These are phyloP conservation scores for Pseudobourletiella spinata DNA, from an alignment of 1,140 invertebrate genomes.

Conservation along the genomic window DNA sequence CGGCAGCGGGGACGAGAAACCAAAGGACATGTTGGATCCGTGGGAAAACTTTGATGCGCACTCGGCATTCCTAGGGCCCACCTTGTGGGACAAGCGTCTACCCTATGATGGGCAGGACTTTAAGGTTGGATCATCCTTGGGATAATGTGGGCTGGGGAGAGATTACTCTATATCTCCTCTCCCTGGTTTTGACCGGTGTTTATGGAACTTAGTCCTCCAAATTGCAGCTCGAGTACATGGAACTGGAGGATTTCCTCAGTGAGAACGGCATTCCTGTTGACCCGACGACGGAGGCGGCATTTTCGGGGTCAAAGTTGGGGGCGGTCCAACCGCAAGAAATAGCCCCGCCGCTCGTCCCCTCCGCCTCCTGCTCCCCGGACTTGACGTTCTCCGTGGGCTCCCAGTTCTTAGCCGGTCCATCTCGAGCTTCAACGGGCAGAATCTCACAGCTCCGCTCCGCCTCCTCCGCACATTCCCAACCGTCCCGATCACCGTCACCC, in stretches of 20 bases:
- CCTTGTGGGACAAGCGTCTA: constrained; percentile 85
- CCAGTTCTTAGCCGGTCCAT: constrained; percentile 25
- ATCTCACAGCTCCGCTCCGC: background rate
- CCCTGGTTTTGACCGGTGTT: no score
- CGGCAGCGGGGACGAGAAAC: background rate
- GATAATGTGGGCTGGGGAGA: background rate
- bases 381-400: background rate
- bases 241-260: constrained; percentile 89
- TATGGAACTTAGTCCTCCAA: background rate
- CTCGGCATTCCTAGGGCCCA: constrained; percentile 85
- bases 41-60: constrained; percentile 66
- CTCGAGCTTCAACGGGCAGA: background rate
- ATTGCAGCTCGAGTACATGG: constrained; percentile 67
- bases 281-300: constrained; percentile 39
- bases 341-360: constrained; percentile 41
- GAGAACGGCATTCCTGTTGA: constrained; percentile 83
- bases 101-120: constrained; percentile 77
- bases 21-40: constrained; percentile 20
- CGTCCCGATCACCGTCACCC: constrained; percentile 31
- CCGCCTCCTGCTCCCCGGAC: background rate
- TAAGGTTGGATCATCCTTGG: constrained; percentile 80
- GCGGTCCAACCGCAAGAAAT: constrained; percentile 38
- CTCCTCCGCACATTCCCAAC: constrained; percentile 6
- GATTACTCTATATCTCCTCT: no score
- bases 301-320: background rate